A percentile compares a stretch with the other conserved stretches of the same genome.
phyloP scores from a whole-genome alignment of 2,888 invertebrate species.

The Tuberolachnus salignus region DNA sequence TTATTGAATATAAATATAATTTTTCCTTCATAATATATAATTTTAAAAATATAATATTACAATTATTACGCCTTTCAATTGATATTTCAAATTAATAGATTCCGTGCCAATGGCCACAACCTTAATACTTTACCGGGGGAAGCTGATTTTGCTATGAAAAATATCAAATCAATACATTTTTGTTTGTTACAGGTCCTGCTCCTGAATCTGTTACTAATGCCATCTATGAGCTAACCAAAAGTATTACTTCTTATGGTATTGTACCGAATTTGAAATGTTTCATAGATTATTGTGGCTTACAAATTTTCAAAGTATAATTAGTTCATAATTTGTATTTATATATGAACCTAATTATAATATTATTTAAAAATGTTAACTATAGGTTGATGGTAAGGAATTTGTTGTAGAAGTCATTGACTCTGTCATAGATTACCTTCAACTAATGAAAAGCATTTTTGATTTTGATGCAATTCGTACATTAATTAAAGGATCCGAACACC shows the following conservation, averaged over 20 bases:
- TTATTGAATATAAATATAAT: too few species aligned
- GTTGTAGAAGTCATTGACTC: constrained; percentile 89
- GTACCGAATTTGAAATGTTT: constrained; percentile 79
- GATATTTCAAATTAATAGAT: neutral
- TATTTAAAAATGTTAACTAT: constrained; percentile 59
- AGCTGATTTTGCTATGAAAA: too few species aligned
- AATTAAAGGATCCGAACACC: constrained; percentile 71
- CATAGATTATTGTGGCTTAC: constrained; percentile 74
- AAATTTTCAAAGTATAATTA: constrained; percentile 68
- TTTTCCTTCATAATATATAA: too few species aligned
- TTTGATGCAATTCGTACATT: constrained; percentile 78
- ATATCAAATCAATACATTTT: too few species aligned
- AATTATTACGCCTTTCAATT: too few species aligned
- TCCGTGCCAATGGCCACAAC: too few species aligned
- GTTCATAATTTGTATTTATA: neutral
- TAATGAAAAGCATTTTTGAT: constrained; percentile 97
- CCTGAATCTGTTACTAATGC: constrained; percentile 88
- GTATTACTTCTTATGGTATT: constrained; percentile 79
- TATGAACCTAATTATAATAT: neutral
- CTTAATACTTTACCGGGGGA: too few species aligned
- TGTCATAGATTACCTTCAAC: constrained; percentile 82
- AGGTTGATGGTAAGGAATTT: constrained; percentile 76
- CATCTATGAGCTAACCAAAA: constrained; percentile 81
- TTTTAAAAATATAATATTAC: too few species aligned
- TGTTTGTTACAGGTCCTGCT: constrained; percentile 73